Conservation (phyloP, 2,797 vertebrate genomes). For the Craterocephalus amniculus region DNA sequence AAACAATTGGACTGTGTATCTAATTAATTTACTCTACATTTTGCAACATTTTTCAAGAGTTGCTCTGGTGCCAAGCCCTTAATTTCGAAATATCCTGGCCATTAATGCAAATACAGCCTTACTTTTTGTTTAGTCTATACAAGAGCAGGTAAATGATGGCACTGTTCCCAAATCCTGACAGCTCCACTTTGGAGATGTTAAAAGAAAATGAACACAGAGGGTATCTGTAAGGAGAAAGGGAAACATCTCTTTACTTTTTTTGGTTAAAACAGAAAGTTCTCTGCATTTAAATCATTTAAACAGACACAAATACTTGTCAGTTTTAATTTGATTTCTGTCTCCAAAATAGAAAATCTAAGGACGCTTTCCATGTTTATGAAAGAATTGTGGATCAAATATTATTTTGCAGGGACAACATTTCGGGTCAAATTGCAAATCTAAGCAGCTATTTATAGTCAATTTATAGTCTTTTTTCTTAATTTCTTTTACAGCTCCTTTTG, state of each 20-base stretch:
- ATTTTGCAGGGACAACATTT: slow-evolving; percentile 73
- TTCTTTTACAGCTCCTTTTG: too few relatives aligned
- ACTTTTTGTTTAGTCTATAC: slow-evolving; percentile 91
- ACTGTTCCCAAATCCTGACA: slow-evolving; percentile 94
- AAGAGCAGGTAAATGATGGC: slow-evolving; percentile 93
- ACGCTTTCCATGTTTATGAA: slow-evolving; percentile 99
- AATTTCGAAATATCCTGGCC: slow-evolving; percentile 95
- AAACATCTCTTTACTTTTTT: slow-evolving; percentile 90
- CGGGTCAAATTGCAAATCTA: background rate
- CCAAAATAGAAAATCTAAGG: slow-evolving; percentile 92
- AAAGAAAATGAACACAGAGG: too few relatives aligned
- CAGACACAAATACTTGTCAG: background rate
- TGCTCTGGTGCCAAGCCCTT: background rate
- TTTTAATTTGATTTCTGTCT: slow-evolving; percentile 84
- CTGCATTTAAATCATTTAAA: slow-evolving; percentile 76
- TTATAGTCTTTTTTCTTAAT: too few relatives aligned
- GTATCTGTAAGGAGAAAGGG: slow-evolving; percentile 73
- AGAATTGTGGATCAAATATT: slow-evolving; percentile 90
- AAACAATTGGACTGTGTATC: background rate
- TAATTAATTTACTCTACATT: background rate
- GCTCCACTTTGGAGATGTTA: slow-evolving; percentile 87
- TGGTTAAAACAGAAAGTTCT: slow-evolving; percentile 76
- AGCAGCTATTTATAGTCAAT: too few relatives aligned
- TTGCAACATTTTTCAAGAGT: rapidly evolving
- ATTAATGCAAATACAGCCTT: slow-evolving; percentile 90